Conservation (phyloP, 1,140 invertebrate genomes). For the Aphis gossypii region DNA sequence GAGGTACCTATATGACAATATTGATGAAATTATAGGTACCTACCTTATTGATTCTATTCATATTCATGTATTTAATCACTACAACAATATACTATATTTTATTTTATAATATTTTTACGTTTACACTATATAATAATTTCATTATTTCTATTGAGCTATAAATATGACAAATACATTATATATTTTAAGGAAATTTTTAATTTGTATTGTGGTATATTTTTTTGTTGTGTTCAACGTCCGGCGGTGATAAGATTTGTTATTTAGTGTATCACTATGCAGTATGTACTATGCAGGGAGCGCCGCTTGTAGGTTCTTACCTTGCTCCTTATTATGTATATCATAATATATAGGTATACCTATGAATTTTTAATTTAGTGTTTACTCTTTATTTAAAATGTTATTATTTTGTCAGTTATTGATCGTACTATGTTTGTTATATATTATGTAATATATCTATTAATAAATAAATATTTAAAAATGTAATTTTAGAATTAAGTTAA, state of each 20-base stretch:
- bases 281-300: too few relatives aligned
- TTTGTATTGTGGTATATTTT: too few relatives aligned
- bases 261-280: too few relatives aligned
- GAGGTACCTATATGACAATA: background rate
- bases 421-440: background rate
- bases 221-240: too few relatives aligned
- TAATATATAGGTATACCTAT: background rate
- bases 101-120: background rate
- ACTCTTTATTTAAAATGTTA: background rate
- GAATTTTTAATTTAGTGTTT: background rate
- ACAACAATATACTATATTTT: background rate
- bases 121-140: background rate
- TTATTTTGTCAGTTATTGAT: background rate
- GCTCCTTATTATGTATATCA: background rate
- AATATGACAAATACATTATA: background rate
- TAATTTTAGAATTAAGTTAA: background rate
- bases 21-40: background rate
- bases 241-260: too few relatives aligned
- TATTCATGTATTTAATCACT: background rate
- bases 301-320: too few relatives aligned
- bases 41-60: background rate
- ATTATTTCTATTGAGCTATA: background rate
- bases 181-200: background rate
- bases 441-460: background rate
- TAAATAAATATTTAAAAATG: background rate